Percentiles rank a stretch among this genome's conserved stretches.
phyloP scores from a whole-genome alignment of 2,888 invertebrate species.

The Philonicus albiceps region DNA sequence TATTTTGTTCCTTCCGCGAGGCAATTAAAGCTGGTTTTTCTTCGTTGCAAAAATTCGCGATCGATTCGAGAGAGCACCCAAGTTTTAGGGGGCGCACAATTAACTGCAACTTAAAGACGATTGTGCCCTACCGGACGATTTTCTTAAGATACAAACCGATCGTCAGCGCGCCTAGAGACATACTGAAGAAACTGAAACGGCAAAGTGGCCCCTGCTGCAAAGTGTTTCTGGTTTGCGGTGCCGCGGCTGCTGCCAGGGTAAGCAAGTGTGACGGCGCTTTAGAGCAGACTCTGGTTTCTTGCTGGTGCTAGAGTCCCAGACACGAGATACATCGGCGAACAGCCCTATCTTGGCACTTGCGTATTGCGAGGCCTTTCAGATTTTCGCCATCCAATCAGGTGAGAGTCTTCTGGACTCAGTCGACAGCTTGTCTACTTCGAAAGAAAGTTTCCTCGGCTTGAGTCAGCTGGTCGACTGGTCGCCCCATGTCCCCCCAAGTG shows the following conservation, averaged over 20 bases:
- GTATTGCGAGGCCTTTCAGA: background rate
- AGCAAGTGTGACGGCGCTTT: background rate
- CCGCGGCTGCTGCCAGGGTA: background rate
- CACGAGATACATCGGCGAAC: background rate
- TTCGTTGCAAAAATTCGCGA: background rate
- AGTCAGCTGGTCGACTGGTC: background rate
- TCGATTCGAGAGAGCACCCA: background rate
- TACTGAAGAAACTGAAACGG: slow-evolving; percentile 37
- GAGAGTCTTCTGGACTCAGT: background rate
- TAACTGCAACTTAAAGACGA: background rate
- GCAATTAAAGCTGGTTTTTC: background rate
- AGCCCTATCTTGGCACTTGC: slow-evolving; percentile 26
- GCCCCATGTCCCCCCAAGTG: background rate
- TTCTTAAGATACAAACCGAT: slow-evolving; percentile 16
- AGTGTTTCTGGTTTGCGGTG: slow-evolving; percentile 21
- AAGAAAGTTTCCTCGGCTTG: slow-evolving; percentile 1
- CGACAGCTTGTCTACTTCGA: slow-evolving; percentile 41
- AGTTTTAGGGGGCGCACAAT: background rate
- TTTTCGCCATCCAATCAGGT: slow-evolving; percentile 9
- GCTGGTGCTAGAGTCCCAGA: background rate
- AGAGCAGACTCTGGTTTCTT: background rate
- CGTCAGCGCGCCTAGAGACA: slow-evolving; percentile 41
- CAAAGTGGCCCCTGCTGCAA: background rate
- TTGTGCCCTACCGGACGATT: background rate
- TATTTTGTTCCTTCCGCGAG: background rate